phyloP scores from a whole-genome alignment of 2,797 vertebrate genomes.

The Falco rusticolus region DNA sequence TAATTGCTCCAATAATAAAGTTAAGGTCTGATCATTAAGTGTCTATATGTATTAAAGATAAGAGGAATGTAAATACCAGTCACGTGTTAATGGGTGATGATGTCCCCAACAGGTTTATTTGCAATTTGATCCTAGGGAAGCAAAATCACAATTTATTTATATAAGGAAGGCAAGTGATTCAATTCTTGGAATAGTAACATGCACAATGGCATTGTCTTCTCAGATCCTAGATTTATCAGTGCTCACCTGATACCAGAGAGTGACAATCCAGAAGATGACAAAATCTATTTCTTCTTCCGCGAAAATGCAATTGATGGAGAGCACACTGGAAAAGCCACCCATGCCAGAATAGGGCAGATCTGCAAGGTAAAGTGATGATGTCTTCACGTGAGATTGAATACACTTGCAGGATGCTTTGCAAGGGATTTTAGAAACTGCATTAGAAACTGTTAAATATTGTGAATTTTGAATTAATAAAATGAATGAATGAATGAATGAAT shows the following conservation, averaged over 20 bases:
- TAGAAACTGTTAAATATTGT: not conserved
- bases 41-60: not conserved
- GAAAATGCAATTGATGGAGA: conserved; percentile 98
- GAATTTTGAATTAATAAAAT: too few species aligned
- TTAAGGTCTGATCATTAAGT: not conserved
- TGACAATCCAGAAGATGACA: conserved; percentile 97
- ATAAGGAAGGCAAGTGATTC: not conserved
- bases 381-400: not conserved
- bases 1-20: not conserved
- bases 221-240: conserved; percentile 94
- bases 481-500: too few species aligned
- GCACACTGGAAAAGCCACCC: conserved; percentile 94
- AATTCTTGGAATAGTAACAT: not conserved
- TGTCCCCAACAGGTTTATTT: not conserved
- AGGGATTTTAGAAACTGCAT: not conserved
- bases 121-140: not conserved
- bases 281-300: conserved; percentile 97
- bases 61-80: not conserved
- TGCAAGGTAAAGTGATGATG: conserved; percentile 86
- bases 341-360: conserved; percentile 95
- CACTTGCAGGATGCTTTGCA: not conserved
- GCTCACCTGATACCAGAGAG: conserved; percentile 94
- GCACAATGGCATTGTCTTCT: not conserved
- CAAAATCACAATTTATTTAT: not conserved
- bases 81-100: not conserved